Conservation (phyloP, 2,113 vertebrate species). For the Semnornis frantzii region DNA sequence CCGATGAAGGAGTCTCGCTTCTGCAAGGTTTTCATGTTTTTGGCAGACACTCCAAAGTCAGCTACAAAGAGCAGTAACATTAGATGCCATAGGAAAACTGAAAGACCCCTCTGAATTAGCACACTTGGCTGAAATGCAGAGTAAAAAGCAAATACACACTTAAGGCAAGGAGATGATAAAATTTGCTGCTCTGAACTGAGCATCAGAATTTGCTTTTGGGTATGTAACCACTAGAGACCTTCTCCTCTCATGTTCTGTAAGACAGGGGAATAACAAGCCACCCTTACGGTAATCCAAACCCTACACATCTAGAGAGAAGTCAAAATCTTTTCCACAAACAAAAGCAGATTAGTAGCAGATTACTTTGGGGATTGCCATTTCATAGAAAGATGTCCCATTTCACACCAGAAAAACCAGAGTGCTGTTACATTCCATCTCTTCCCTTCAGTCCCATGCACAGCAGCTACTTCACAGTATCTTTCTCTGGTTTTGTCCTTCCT, state of each 20-base stretch:
- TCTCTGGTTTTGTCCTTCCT: background rate
- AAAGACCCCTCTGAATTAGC: background rate
- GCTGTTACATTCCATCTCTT: background rate
- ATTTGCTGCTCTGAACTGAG: background rate
- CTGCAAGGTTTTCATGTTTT: constrained; percentile 93
- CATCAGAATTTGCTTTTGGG: background rate
- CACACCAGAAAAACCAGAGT: background rate
- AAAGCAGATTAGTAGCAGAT: background rate
- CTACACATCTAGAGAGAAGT: background rate
- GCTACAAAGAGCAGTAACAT: constrained; percentile 76
- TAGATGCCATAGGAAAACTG: background rate
- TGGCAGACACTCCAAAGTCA: constrained; percentile 97
- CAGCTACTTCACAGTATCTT: background rate
- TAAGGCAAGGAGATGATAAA: background rate
- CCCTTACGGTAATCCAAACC: background rate
- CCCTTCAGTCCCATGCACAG: background rate
- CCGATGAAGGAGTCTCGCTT: constrained; percentile 96
- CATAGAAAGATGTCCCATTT: background rate
- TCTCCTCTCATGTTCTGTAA: background rate
- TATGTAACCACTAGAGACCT: background rate
- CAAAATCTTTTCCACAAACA: background rate
- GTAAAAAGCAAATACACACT: background rate
- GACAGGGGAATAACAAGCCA: background rate
- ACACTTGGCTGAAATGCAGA: background rate
- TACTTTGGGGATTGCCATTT: background rate